Base-by-base conservation (phyloP, 2,797 vertebrate species). In the Capromys pilorides region DNA sequence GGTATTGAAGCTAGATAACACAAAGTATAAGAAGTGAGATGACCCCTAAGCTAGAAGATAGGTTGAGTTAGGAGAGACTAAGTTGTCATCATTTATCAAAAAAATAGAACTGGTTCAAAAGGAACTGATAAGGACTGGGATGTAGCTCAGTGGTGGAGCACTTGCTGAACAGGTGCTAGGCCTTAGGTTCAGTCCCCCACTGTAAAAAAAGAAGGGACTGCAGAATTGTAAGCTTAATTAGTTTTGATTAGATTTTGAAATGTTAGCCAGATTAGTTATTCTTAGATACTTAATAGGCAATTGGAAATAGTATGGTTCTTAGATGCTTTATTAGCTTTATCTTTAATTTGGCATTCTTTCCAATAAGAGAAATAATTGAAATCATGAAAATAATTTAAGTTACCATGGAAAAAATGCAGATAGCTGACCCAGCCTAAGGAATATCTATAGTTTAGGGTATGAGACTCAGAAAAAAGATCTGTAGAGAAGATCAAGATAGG, bases 281-380 rank as follows among this genome's bases (percentile, higher is more conserved):
- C 11, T 54, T 51, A 81, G 19, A 36, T 93, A n/a, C 61, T 92
- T 88, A 93, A 28, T 57, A 41, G 45, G 69, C 54, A 57, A 57
- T 57, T 57, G 14, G 16, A 57, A 57, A 57, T 54, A 54, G 54
- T 57, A 57, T 18, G 16, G 54, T 57, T 57, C 54, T 57, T 14
- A 57, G 67, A 77, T 57, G 80, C 92, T 26, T 84, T 89, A 73
- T 54, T 91, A 90, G 78, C 45, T 69, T 93, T 22, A 86, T 57
- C 41, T 88, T 11, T 84, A 85, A 90, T 45, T 92, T 73, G 3
- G 62, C 36, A 95, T 95, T 96, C 61, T 21, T 93, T 92, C 54
- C n/a, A 41, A 28, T 54, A 92, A 41, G n/a, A 62, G n/a, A 77
- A 31, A 81, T 57, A 36, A 51, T 54, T 71, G 39, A 28, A 92